A percentile compares a stretch with the other conserved stretches of the same genome.
phyloP scores from a whole-genome alignment of 2,888 invertebrate species.

The Dione juno region DNA sequence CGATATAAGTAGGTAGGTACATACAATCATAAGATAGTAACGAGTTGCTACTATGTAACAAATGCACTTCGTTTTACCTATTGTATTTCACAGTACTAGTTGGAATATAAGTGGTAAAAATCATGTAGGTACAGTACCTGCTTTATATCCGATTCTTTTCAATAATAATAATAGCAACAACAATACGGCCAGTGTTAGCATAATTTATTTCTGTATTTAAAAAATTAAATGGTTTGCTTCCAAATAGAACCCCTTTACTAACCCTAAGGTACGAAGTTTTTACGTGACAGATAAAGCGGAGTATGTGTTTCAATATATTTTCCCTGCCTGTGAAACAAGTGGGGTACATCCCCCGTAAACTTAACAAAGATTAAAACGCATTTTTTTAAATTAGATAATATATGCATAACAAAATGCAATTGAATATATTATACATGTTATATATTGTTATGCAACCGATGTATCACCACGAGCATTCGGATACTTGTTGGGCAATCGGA shows the following conservation, averaged over 20 bases:
- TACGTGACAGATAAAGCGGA: no score
- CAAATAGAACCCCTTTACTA: no score
- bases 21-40: constrained; percentile 15
- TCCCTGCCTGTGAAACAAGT: no score
- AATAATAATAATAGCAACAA: neutral
- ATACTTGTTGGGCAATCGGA: constrained; percentile 57
- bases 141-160: no score
- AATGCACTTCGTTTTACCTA: constrained; percentile 12
- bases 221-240: no score
- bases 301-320: no score
- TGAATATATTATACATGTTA: constrained; percentile 9
- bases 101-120: neutral
- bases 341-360: neutral
- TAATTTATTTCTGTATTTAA: no score
- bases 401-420: constrained; percentile 9
- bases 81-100: neutral
- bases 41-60: constrained; percentile 24
- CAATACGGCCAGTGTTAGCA: neutral
- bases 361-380: neutral
- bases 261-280: no score
- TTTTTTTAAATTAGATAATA: neutral
- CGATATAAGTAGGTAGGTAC: constrained; percentile 11
- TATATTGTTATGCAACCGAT: constrained; percentile 38
- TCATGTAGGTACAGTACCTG: neutral
- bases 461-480: constrained; percentile 44